Base-by-base conservation (phyloP, 2,888 invertebrate species). In the Hemithea aestivaria region DNA sequence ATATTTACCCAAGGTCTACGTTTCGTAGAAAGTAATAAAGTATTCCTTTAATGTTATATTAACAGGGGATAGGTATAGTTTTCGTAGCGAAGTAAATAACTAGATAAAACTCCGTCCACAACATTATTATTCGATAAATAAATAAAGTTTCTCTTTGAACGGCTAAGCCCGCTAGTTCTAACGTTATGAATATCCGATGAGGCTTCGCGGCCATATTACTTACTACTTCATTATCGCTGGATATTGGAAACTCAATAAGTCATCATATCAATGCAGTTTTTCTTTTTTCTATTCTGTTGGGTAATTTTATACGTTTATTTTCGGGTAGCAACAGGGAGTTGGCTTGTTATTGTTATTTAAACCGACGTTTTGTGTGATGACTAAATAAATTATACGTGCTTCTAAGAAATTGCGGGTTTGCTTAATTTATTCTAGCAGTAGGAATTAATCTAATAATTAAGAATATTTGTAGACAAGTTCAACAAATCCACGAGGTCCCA, bases 181-280 rank as follows among this genome's bases (percentile, higher is more conserved):
- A 56, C 62, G 68, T 66, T 71, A 77, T 77, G 73, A 77, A 78
- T 78, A 75, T 70, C 59, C 51, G 59, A 76, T 76, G 72, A 71
- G 49, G 51, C 50, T 47, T 48, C 51, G 58, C 48, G 56, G 60
- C 53, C 49, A 57, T 60, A 60, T 66, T 58, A 61, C 58, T 32
- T 56, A 25, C 58, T 35, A 58, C 51, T 75, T 77, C 72, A 75
- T 78, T 79, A 78, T 62, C 68, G 62, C 66, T 65, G 53, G 65
- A 72, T 75, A 75, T 73, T 71, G 69, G 72, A 73, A 72, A 74
- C 65, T 63, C 69, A 70, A 72, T 71, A 75, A 68, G 27, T 27
- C 28, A 59, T 27, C 28, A 59, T 41, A 47, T 42, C 40, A 43
- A 45, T 51, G 47, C 45, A 49, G 33, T 46, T 40, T 36, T 25